Evolutionary conservation across 2,888 invertebrate genomes (phyloP).

Genomic region (Chrysolina haemoptera): DNA sequence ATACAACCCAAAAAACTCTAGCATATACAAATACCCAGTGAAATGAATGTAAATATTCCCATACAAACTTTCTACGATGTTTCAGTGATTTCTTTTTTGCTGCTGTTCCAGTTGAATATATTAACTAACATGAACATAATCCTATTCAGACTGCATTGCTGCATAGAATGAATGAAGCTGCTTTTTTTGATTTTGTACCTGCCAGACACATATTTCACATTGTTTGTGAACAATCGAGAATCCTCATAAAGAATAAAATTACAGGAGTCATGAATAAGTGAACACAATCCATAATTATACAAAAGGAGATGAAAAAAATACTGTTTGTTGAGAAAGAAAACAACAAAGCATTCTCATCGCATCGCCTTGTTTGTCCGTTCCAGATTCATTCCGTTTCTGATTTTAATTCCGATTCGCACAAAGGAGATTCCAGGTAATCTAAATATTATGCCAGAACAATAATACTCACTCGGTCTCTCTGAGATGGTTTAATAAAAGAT

Average conservation of each 20-base stretch:
- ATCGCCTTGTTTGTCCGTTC: not conserved
- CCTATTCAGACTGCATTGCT: too few species aligned
- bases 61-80: too few species aligned
- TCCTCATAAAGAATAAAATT: not conserved
- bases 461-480: not conserved
- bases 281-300: not conserved
- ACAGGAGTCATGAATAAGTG: not conserved
- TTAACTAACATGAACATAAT: too few species aligned
- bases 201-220: not conserved
- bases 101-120: too few species aligned
- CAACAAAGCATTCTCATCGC: not conserved
- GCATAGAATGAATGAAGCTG: too few species aligned
- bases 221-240: not conserved
- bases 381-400: not conserved
- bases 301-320: not conserved
- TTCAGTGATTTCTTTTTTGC: too few species aligned
- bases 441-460: not conserved
- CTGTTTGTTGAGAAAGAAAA: not conserved
- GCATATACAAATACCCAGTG: too few species aligned
- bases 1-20: too few species aligned
- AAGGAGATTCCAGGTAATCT: slow-evolving; percentile 7
- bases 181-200: too few species aligned
- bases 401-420: not conserved
- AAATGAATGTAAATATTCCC: too few species aligned
- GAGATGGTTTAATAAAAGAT: slow-evolving; percentile 5